Evolutionary conservation across 1,140 invertebrate species (phyloP), one percentile per base, ranked within the genome.

Genomic region (Drosophila simulans): DNA sequence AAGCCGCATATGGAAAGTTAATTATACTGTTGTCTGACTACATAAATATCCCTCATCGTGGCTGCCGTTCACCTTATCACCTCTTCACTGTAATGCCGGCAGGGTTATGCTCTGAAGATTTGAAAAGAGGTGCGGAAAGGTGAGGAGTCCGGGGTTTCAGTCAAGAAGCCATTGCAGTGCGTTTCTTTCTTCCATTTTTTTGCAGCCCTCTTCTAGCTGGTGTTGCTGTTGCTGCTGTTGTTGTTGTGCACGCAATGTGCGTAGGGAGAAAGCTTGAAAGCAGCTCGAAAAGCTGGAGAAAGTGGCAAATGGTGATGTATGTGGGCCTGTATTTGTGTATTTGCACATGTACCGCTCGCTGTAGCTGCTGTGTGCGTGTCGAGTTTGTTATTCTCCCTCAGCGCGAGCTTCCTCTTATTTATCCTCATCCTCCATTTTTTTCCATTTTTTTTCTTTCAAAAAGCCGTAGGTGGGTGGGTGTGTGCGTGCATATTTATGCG

Each of bases 401-500:
- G 43, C 49, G 34, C 39, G 27, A 54, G 59, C 51, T 45, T 31
- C 40, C 65, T 69, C 46, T 64, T 62, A 48, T 54, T 17, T 60
- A 12, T 5, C 22, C 63, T 12, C 34, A 37, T 54, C 40, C 49
- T 8, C 35, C 27, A 4, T 13, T 40, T 37, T n/a, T 27, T 11
- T 20, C 0, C 12, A 13, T n/a, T 34, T 43, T 31, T 63, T 39
- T 43, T 74, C 56, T 62, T 75, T 66, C 65, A 75, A 64, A 60
- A 68, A 70, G 40, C 49, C 57, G 51, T 78, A 56, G 63, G 71
- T 73, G 35, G 73, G 65, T 77, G 35, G 46, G 51, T 46, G 53
- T 57, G 48, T 52, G 75, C 65, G 83, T 79, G 83, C 83, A 88
- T 86, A 88, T 86, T 86, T 86, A 88, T 86, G 83, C 83, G 83